These are phyloP conservation scores for Anodontia alba DNA, from an alignment of 2,888 invertebrate genomes.

Conservation along the genomic window DNA sequence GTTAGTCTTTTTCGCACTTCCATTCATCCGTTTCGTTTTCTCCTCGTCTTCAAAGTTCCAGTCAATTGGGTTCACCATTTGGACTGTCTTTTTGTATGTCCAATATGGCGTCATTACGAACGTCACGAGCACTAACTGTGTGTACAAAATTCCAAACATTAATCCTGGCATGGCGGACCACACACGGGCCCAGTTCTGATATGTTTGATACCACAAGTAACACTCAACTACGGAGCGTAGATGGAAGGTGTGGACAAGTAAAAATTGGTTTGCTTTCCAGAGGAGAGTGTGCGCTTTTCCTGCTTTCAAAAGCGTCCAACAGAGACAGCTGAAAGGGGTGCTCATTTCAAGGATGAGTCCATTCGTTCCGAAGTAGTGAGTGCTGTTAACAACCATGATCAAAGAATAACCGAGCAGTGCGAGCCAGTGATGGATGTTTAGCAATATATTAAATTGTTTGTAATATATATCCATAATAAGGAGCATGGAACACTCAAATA, in stretches of 20 bases:
- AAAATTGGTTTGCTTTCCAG: constrained; percentile 81
- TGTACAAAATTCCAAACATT: constrained; percentile 69
- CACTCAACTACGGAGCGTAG: constrained; percentile 78
- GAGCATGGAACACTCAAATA: constrained; percentile 78
- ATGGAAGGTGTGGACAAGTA: constrained; percentile 81
- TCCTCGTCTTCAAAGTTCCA: constrained; percentile 78
- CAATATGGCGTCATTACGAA: constrained; percentile 82
- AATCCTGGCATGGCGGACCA: constrained; percentile 72
- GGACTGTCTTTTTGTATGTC: constrained; percentile 82
- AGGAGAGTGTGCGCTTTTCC: constrained; percentile 71
- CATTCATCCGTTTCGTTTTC: constrained; percentile 45
- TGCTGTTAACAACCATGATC: constrained; percentile 63
- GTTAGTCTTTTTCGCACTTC: neutral
- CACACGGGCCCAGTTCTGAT: constrained; percentile 73
- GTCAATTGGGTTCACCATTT: constrained; percentile 78
- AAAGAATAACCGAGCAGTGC: constrained; percentile 72
- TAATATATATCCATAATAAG: constrained; percentile 74
- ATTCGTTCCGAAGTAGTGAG: constrained; percentile 75
- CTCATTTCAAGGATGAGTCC: constrained; percentile 79
- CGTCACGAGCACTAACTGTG: constrained; percentile 71
- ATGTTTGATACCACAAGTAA: constrained; percentile 75
- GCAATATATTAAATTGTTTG: constrained; percentile 67
- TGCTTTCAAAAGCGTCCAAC: constrained; percentile 80
- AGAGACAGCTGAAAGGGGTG: constrained; percentile 81
- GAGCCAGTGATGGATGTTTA: constrained; percentile 78